Conservation (phyloP, 2,113 vertebrate genomes). For the Apeltes quadracus region DNA sequence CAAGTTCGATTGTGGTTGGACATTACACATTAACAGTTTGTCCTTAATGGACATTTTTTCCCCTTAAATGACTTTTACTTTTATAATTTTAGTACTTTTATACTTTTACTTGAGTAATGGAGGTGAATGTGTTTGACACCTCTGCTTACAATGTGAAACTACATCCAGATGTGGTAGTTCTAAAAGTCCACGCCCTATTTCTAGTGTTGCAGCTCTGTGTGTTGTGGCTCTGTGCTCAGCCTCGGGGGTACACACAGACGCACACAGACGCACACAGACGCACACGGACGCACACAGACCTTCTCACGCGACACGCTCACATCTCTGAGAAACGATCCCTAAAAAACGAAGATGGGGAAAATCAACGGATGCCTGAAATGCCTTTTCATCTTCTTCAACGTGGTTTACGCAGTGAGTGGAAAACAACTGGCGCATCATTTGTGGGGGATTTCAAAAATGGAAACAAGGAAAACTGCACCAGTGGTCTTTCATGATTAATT, state of each 20-base stretch:
- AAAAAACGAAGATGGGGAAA: conserved; percentile 63
- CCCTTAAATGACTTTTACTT: no score
- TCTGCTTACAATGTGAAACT: no score
- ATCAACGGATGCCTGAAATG: conserved; percentile 70
- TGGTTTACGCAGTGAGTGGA: conserved; percentile 64
- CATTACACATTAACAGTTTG: no score
- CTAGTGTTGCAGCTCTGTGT: not conserved
- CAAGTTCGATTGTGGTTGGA: no score
- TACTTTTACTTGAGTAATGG: no score
- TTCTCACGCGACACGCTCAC: not conserved
- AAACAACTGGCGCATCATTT: not conserved
- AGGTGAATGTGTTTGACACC: no score
- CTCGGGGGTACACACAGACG: not conserved
- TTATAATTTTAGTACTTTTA: no score
- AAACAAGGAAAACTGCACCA: not conserved
- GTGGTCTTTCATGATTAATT: not conserved
- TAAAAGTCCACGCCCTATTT: not conserved
- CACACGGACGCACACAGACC: not conserved
- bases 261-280: not conserved
- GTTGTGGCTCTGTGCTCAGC: conserved; percentile 5
- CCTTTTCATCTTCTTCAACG: conserved; percentile 72
- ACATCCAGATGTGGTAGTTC: not conserved
- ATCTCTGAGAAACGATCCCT: not conserved
- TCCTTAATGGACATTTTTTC: no score
- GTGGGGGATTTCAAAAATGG: not conserved